phyloP scores from a whole-genome alignment of 2,888 invertebrate genomes.

The Eubasilissa splendida region DNA sequence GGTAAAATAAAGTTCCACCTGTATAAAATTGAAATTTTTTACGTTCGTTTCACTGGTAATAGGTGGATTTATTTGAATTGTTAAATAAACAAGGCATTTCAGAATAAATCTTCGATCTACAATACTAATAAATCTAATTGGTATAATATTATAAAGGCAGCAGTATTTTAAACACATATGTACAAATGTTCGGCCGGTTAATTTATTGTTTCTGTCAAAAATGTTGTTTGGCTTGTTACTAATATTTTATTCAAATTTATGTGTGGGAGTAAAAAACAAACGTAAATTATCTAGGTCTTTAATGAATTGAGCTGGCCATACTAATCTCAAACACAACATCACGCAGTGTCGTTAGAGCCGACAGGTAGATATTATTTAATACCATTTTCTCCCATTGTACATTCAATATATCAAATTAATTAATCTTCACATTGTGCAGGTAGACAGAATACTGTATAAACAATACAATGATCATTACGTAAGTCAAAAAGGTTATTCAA shows the following conservation, averaged over 20 bases:
- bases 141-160: background rate
- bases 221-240: conserved; percentile 4
- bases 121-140: conserved; percentile 13
- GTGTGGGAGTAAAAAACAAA: conserved; percentile 13
- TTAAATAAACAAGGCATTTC: conserved; percentile 9
- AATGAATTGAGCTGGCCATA: too few relatives aligned
- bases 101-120: conserved; percentile 7
- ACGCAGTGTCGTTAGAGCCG: too few relatives aligned
- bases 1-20: too few relatives aligned
- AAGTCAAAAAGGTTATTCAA: too few relatives aligned
- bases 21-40: background rate
- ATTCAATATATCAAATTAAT: too few relatives aligned
- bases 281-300: conserved; percentile 8
- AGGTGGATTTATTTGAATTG: conserved; percentile 10
- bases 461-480: too few relatives aligned
- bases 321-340: too few relatives aligned
- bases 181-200: conserved; percentile 8
- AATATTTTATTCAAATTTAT: conserved; percentile 24
- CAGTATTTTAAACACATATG: conserved; percentile 2
- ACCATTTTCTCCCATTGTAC: too few relatives aligned
- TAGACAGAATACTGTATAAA: too few relatives aligned
- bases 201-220: conserved; percentile 23
- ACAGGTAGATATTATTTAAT: too few relatives aligned
- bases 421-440: too few relatives aligned
- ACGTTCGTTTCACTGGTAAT: background rate